These are phyloP conservation scores for Rhinoderma darwinii DNA, from an alignment of 2,113 vertebrate genomes.

Conservation along the genomic window DNA sequence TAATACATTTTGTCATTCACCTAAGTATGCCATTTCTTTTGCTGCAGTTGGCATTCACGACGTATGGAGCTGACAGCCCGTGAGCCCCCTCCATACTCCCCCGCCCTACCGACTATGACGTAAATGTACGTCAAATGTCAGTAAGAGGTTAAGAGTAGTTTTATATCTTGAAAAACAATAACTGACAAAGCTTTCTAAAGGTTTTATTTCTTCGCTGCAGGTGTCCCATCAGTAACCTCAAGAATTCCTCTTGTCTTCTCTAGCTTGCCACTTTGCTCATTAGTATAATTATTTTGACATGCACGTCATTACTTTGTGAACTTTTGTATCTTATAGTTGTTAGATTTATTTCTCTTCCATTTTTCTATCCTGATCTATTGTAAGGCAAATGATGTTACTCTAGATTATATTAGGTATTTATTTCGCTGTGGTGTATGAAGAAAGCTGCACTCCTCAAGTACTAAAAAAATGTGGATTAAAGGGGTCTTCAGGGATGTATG, in stretches of 20 bases:
- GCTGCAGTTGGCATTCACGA: too few relatives aligned
- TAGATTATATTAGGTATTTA: not conserved
- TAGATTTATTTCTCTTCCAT: not conserved
- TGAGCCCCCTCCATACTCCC: too few relatives aligned
- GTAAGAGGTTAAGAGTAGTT: too few relatives aligned
- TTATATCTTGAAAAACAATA: not conserved
- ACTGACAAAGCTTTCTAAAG: not conserved
- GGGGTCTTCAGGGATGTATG: too few relatives aligned
- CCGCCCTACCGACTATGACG: too few relatives aligned
- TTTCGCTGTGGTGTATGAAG: not conserved
- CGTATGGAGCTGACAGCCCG: too few relatives aligned
- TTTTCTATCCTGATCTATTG: not conserved
- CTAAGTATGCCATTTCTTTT: too few relatives aligned
- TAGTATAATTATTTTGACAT: slow-evolving; percentile 1
- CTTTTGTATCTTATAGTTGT: not conserved
- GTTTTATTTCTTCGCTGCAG: not conserved
- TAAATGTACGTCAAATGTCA: too few relatives aligned
- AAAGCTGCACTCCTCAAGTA: not conserved
- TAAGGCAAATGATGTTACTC: not conserved
- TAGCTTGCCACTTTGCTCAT: not conserved
- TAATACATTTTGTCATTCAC: too few relatives aligned
- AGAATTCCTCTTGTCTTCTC: not conserved
- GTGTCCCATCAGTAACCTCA: not conserved
- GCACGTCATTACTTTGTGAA: not conserved
- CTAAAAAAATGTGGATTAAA: too few relatives aligned